Evolutionary conservation across 2,797 vertebrate species (phyloP).

Genomic region (Gambusia yucatana): DNA sequence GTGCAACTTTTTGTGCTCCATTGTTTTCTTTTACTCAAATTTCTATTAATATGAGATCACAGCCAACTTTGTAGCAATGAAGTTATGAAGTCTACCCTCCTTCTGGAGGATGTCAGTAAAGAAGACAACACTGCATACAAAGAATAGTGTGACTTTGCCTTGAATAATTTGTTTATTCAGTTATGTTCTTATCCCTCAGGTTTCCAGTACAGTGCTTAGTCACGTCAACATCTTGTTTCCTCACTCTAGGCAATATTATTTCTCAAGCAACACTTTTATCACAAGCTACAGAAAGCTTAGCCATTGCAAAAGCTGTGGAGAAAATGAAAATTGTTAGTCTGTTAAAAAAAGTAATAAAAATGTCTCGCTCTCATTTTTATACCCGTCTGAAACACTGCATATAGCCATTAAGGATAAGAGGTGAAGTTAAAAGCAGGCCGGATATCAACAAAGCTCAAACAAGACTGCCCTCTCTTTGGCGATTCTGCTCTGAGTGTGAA

Average conservation of each 20-base stretch:
- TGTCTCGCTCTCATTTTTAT: not conserved
- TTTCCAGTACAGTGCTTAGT: not conserved
- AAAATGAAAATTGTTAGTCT: not conserved
- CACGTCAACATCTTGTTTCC: not conserved
- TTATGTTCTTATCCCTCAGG: not conserved
- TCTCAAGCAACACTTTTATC: not conserved
- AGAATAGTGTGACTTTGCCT: not conserved
- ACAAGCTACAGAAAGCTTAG: not conserved
- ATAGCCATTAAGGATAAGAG: slow-evolving; percentile 1
- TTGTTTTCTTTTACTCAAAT: not conserved
- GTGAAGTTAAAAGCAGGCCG: slow-evolving; percentile 14
- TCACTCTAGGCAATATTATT: not conserved
- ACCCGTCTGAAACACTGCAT: slow-evolving; percentile 6
- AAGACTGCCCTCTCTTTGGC: slow-evolving; percentile 10
- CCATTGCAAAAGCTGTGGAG: not conserved
- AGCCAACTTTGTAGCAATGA: not conserved
- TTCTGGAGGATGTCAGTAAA: not conserved
- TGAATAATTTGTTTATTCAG: not conserved
- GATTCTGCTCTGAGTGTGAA: slow-evolving; percentile 33
- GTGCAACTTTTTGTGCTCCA: not conserved
- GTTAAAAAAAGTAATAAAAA: not conserved
- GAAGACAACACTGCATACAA: not conserved
- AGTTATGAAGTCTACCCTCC: not conserved
- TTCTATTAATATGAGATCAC: too few relatives aligned
- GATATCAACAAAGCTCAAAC: slow-evolving; percentile 15